These are phyloP conservation scores for Blera fallax DNA, from an alignment of 2,888 invertebrate species.

Conservation along the genomic window DNA sequence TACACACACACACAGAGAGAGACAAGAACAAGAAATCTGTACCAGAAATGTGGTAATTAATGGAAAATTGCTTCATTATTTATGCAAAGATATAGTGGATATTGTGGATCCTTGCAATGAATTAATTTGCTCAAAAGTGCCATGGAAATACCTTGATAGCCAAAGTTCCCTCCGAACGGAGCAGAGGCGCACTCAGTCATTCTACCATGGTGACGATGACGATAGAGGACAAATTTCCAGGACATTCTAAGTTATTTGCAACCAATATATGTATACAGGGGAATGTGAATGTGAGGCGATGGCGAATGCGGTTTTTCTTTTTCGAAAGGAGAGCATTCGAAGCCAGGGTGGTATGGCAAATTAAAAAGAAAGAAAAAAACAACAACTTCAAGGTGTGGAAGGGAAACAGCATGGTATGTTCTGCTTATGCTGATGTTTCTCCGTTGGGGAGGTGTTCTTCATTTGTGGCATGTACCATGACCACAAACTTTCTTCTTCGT, in stretches of 20 bases:
- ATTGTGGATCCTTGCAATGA: slow-evolving; percentile 69
- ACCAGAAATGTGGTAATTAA: slow-evolving; percentile 73
- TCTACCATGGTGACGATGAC: slow-evolving; percentile 10
- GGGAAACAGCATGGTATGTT: not conserved
- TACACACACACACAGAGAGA: not conserved
- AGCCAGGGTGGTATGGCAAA: not conserved
- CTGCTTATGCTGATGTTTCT: not conserved
- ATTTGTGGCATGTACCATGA: not conserved
- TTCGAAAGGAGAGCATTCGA: not conserved
- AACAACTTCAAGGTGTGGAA: not conserved
- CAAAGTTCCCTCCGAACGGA: slow-evolving; percentile 28
- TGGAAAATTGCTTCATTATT: slow-evolving; percentile 74
- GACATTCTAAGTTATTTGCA: slow-evolving; percentile 53
- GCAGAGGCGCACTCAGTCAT: not conserved
- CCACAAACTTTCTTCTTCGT: slow-evolving; percentile 3
- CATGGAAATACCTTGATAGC: slow-evolving; percentile 61
- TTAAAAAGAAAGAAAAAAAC: not conserved
- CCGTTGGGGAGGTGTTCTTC: not conserved
- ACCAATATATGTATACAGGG: slow-evolving; percentile 14
- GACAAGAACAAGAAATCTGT: slow-evolving; percentile 55
- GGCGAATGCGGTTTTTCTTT: slow-evolving; percentile 42
- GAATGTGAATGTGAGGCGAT: not conserved
- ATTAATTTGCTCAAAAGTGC: slow-evolving; percentile 69
- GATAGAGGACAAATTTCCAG: slow-evolving; percentile 41
- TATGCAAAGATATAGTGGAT: slow-evolving; percentile 72